Percentiles rank a stretch among this genome's conserved stretches.
phyloP scores from a whole-genome alignment of 2,113 vertebrate genomes.

The Myrmecophaga tridactyla region DNA sequence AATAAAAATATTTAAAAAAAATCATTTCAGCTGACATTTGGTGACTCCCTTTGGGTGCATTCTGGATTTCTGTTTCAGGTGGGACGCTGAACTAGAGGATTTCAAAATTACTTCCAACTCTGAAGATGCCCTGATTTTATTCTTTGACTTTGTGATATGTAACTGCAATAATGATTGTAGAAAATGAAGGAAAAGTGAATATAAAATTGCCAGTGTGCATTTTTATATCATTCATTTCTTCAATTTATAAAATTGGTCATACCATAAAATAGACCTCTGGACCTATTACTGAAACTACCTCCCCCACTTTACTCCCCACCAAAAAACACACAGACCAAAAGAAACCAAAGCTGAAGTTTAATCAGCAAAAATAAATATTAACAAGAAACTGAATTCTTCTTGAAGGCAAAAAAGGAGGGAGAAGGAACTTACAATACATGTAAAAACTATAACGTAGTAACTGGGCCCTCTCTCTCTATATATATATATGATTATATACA shows the following conservation, averaged over 20 bases:
- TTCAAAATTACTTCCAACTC: not conserved
- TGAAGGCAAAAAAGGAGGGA: not conserved
- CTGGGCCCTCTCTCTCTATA: not conserved
- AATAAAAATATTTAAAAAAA: too few relatives aligned
- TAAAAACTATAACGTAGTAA: constrained; percentile 1
- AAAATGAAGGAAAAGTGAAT: not conserved
- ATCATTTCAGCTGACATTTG: not conserved
- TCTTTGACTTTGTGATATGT: not conserved
- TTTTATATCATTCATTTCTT: constrained; percentile 8
- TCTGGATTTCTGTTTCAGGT: not conserved
- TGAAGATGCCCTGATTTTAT: not conserved
- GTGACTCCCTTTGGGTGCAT: not conserved
- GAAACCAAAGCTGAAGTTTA: not conserved
- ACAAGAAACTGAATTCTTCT: not conserved
- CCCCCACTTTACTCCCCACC: too few relatives aligned
- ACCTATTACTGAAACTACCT: not conserved
- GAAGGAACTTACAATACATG: not conserved
- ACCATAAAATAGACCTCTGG: not conserved
- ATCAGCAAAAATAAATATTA: not conserved
- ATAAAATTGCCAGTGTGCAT: not conserved
- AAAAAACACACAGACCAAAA: not conserved
- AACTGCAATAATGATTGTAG: not conserved
- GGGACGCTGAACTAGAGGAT: not conserved
- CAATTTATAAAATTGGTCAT: not conserved
- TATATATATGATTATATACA: not conserved